phyloP scores from a whole-genome alignment of 2,113 vertebrate genomes.

The Periophthalmodon schlosseri region DNA sequence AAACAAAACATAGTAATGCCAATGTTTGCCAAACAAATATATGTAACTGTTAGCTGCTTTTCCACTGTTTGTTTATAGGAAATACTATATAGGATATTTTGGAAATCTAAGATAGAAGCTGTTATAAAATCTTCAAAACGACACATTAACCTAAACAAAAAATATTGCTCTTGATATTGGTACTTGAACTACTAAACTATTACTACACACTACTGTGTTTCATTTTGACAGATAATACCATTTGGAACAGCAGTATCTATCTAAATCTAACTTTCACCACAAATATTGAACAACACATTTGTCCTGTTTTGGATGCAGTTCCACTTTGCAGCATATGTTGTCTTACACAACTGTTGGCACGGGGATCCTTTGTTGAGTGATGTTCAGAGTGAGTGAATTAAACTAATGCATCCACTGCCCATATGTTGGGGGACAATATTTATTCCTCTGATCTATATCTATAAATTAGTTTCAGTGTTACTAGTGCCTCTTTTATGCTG shows the following conservation, averaged over 20 bases:
- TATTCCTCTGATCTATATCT: constrained; percentile 64
- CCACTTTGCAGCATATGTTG: constrained; percentile 21
- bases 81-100: no score
- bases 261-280: not conserved
- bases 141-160: no score
- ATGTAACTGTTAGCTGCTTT: not conserved
- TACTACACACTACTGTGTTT: not conserved
- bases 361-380: constrained; percentile 45
- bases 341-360: constrained; percentile 59
- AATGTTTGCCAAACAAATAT: no score
- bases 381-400: constrained; percentile 67
- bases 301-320: not conserved
- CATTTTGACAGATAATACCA: not conserved
- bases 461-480: constrained; percentile 60
- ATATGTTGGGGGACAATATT: constrained; percentile 58
- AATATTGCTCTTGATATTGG: no score
- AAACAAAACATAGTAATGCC: no score
- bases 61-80: not conserved
- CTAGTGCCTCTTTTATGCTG: constrained; percentile 54
- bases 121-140: not conserved
- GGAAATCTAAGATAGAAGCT: not conserved
- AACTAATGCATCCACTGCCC: constrained; percentile 70
- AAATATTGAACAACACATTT: constrained; percentile 17
- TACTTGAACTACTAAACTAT: no score
- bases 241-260: not conserved